These are phyloP conservation scores for Oikopleura vanhoeffeni DNA, from an alignment of 23 tunicate genomes.

Conservation along the genomic window DNA sequence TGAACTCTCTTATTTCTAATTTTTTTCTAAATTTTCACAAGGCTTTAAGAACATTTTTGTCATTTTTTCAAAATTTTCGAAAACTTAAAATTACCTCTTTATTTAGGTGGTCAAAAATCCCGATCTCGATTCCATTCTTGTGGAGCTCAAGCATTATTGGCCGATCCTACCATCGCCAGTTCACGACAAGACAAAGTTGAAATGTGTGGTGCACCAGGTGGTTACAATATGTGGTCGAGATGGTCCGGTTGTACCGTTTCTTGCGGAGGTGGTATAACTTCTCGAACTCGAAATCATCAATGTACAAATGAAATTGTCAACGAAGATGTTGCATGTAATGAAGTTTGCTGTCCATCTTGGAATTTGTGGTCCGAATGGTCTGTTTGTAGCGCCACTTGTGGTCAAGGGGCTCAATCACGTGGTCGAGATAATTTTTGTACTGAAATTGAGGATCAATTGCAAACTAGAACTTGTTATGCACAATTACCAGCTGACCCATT, in stretches of 20 bases:
- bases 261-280: conserved; percentile 59
- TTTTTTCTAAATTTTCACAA: too few relatives aligned
- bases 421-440: conserved; percentile 20
- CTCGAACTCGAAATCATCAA: conserved; percentile 30
- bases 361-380: conserved; percentile 47
- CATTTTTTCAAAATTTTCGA: too few relatives aligned
- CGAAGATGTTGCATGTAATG: conserved; percentile 31
- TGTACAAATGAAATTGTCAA: conserved; percentile 22
- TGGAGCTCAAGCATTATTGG: conserved; percentile 18
- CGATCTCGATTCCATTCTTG: conserved; percentile 47
- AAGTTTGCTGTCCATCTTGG: conserved; percentile 36
- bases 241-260: conserved; percentile 45
- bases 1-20: too few relatives aligned
- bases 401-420: conserved; percentile 25
- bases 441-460: neutral
- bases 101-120: conserved; percentile 19
- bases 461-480: conserved; percentile 7
- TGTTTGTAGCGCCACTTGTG: conserved; percentile 45
- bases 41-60: too few relatives aligned
- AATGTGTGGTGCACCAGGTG: conserved; percentile 43
- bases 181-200: neutral
- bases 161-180: neutral
- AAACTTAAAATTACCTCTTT: too few relatives aligned
- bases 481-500: conserved; percentile 9
- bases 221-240: conserved; percentile 30